phyloP scores from a whole-genome alignment of 2,113 vertebrate species.

The Motacilla alba region DNA sequence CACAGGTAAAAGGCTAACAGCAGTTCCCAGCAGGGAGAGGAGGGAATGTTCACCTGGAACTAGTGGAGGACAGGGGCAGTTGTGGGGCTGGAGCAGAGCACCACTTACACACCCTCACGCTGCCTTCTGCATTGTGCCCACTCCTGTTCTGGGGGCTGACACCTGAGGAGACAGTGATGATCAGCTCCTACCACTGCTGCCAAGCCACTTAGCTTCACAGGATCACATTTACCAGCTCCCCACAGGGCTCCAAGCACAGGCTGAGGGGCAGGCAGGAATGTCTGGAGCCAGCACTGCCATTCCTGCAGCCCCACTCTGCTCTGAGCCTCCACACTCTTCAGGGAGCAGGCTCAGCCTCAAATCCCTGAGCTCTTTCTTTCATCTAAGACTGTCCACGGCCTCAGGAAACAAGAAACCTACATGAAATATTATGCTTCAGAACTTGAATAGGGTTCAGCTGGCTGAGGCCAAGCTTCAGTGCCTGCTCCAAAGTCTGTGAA shows the following conservation, averaged over 20 bases:
- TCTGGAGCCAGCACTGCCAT: neutral
- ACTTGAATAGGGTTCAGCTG: neutral
- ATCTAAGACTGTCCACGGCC: neutral
- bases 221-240: neutral
- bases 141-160: neutral
- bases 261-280: neutral
- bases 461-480: neutral
- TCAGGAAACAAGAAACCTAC: neutral
- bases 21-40: neutral
- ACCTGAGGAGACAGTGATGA: rapidly evolving
- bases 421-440: neutral
- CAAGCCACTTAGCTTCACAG: neutral
- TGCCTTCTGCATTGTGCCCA: rapidly evolving
- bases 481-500: neutral
- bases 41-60: neutral
- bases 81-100: neutral
- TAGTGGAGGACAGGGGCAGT: rapidly evolving
- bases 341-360: neutral
- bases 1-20: neutral
- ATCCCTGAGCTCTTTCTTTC: neutral
- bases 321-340: rapidly evolving
- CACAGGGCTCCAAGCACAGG: neutral
- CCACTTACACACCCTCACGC: rapidly evolving
- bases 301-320: neutral
- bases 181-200: neutral